Base-by-base conservation (phyloP, 2,797 vertebrate genomes). In the Enteromius viviparus region DNA sequence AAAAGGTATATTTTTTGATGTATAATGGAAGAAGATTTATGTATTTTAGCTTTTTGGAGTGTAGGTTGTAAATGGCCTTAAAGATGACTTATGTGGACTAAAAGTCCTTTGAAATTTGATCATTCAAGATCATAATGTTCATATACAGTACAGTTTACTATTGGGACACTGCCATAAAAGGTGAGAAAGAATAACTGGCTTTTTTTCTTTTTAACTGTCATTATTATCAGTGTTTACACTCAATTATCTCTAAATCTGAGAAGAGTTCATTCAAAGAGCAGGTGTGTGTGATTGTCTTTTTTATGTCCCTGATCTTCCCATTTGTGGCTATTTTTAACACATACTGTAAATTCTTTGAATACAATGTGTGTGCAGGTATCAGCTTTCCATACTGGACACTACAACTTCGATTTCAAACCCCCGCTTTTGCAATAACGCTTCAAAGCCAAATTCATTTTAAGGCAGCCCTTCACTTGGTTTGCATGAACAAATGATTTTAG, bases 401-500 rank as follows among this genome's bases (percentile, higher is more conserved):
- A 53, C 12, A 62, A 9, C 64, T 15, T 29, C 60, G 29, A 29
- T 62, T 68, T 70, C 49, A 80, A 19, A 26, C 42, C 15, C 11
- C 11, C 5, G 45, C 47, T 29, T 70, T 55, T 55, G 32, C 76
- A 69, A 53, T 53, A 29, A n/a, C 2, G 3, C 40, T 80, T 51
- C 15, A 42, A 55, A 42, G 65, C n/a, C 12, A 69, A 29, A 70
- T 42, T 69, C 10, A 58, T 80, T 80, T 58, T 51, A 5, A 76
- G 42, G 37, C 37, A 37, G 65, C 66, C 19, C 29, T 76, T 77
- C 58, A 23, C 53, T 60, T 76, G 15, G 53, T 37, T 60, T 55
- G 49, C 49, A 37, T 55, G 71, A 19, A 55, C 29, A 76, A 40
- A 23, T 37, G n/a, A 53, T 66, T 66, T 66, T 78, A 32, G 47